phyloP scores from a whole-genome alignment of 2,113 vertebrate genomes.

The Pungitius pungitius region DNA sequence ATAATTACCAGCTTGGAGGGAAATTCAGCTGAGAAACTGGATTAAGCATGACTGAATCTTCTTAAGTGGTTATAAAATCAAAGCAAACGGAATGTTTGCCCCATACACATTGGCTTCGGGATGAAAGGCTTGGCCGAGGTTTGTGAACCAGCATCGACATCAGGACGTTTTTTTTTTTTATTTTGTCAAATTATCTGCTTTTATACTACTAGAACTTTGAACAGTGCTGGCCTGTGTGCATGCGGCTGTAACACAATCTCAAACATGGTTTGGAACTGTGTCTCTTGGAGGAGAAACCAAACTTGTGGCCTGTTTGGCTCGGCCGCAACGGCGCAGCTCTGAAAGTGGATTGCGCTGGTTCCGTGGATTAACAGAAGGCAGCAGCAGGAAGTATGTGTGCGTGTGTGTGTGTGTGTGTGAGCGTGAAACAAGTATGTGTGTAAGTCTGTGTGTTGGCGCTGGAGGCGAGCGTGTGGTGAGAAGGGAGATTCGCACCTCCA shows the following conservation, averaged over 20 bases:
- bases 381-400: slow-evolving; percentile 45
- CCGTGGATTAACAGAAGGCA: slow-evolving; percentile 72
- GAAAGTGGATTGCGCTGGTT: slow-evolving; percentile 76
- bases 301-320: slow-evolving; percentile 72
- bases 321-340: slow-evolving; percentile 55
- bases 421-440: slow-evolving; percentile 45
- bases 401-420: slow-evolving; percentile 32
- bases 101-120: slow-evolving; percentile 73
- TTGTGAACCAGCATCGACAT: slow-evolving; percentile 66
- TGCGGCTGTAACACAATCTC: slow-evolving; percentile 61
- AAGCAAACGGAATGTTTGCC: slow-evolving; percentile 73
- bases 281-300: slow-evolving; percentile 67
- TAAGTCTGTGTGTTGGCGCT: slow-evolving; percentile 64
- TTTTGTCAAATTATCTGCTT: slow-evolving; percentile 70
- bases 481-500: slow-evolving; percentile 73
- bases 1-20: slow-evolving; percentile 72
- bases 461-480: slow-evolving; percentile 67
- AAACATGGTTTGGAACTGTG: slow-evolving; percentile 66
- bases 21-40: slow-evolving; percentile 74
- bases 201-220: slow-evolving; percentile 65
- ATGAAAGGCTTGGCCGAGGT: slow-evolving; percentile 78
- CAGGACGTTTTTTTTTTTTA: slow-evolving; percentile 62
- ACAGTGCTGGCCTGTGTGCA: slow-evolving; percentile 59
- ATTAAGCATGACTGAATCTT: slow-evolving; percentile 77
- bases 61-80: slow-evolving; percentile 77